Conservation (phyloP, 2,113 vertebrate species). For the Cyprinodon brontotheroides region DNA sequence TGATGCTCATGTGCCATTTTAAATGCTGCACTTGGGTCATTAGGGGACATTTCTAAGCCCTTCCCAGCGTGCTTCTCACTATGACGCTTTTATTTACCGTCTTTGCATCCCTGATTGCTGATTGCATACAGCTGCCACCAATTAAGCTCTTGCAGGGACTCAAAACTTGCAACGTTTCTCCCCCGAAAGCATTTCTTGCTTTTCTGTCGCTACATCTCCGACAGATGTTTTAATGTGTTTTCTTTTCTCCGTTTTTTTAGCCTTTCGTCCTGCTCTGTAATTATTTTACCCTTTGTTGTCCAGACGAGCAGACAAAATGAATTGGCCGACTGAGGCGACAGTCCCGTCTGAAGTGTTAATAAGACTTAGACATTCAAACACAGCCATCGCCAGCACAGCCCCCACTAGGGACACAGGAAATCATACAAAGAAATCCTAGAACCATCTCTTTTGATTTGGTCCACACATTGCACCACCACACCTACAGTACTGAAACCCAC, state of each 20-base stretch:
- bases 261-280: not conserved
- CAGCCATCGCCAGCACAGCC: conserved; percentile 24
- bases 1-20: conserved; percentile 4
- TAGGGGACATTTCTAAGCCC: conserved; percentile 30
- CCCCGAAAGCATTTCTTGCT: conserved; percentile 1
- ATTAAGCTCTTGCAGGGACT: conserved; percentile 49
- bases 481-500: conserved; percentile 9
- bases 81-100: conserved; percentile 54
- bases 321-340: conserved; percentile 18
- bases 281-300: conserved; percentile 34
- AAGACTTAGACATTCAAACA: conserved; percentile 43
- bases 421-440: conserved; percentile 55
- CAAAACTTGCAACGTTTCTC: conserved; percentile 18
- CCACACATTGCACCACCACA: conserved; percentile 27
- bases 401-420: conserved; percentile 44
- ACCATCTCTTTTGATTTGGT: conserved; percentile 62
- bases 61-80: conserved; percentile 16
- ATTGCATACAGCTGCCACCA: conserved; percentile 69
- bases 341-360: conserved; percentile 56
- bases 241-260: not conserved
- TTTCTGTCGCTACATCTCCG: not conserved
- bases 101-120: conserved; percentile 63
- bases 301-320: conserved; percentile 27
- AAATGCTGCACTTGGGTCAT: conserved; percentile 29
- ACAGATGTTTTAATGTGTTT: not conserved